These are phyloP conservation scores for Siniperca obscura DNA, from an alignment of 2,797 vertebrate species.

Conservation along the genomic window DNA sequence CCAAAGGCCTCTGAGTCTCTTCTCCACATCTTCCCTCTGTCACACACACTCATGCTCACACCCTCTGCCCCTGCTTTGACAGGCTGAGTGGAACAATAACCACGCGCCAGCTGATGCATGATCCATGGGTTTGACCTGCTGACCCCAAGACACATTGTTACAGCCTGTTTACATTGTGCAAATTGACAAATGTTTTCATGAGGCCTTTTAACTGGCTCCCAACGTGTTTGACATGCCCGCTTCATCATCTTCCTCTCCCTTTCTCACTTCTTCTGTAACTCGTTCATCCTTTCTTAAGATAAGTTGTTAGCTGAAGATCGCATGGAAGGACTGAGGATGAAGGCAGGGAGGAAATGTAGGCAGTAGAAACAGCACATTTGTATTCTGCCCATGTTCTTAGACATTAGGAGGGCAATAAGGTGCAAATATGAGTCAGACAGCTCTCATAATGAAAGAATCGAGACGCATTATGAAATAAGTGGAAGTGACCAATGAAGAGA, in stretches of 20 bases:
- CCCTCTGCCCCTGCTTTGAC: constrained; percentile 69
- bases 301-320: constrained; percentile 42
- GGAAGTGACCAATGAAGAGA: constrained; percentile 92
- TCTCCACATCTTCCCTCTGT: constrained; percentile 63
- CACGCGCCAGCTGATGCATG: constrained; percentile 82
- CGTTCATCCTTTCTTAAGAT: constrained; percentile 40
- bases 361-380: constrained; percentile 79
- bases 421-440: constrained; percentile 97
- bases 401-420: constrained; percentile 96
- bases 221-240: constrained; percentile 46
- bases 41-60: constrained; percentile 61
- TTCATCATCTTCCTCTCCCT: constrained; percentile 28
- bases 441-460: constrained; percentile 95
- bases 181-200: constrained; percentile 83
- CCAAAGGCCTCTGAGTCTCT: constrained; percentile 67
- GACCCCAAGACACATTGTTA: constrained; percentile 81
- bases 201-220: constrained; percentile 65
- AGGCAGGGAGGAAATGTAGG: constrained; percentile 47
- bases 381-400: constrained; percentile 88
- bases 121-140: constrained; percentile 84
- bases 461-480: constrained; percentile 93
- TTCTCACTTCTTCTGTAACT: constrained; percentile 40
- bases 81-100: constrained; percentile 79
- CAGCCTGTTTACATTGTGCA: constrained; percentile 84
- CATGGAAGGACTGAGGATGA: constrained; percentile 40